phyloP scores from a whole-genome alignment of 2,888 invertebrate species.

The Philhelius pedissequus region DNA sequence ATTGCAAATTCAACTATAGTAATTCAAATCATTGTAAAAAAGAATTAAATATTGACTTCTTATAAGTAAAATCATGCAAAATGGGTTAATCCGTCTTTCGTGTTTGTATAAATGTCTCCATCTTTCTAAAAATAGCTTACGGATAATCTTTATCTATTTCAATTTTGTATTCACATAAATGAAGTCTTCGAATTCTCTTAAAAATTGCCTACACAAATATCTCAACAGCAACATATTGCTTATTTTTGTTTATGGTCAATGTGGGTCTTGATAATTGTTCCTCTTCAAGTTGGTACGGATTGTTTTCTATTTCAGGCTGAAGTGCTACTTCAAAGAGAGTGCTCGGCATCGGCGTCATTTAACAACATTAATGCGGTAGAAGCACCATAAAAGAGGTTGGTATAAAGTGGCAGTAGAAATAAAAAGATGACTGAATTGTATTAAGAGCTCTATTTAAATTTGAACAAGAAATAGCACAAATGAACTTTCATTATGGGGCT shows the following conservation, averaged over 20 bases:
- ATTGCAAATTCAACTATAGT: too few relatives aligned
- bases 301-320: not conserved
- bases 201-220: too few relatives aligned
- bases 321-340: slow-evolving; percentile 57
- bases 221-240: slow-evolving; percentile 20
- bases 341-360: slow-evolving; percentile 52
- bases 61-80: too few relatives aligned
- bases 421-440: slow-evolving; percentile 32
- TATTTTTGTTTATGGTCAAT: slow-evolving; percentile 18
- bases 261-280: not conserved
- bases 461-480: slow-evolving; percentile 12
- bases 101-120: too few relatives aligned
- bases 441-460: slow-evolving; percentile 49
- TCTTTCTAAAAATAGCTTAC: too few relatives aligned
- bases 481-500: slow-evolving; percentile 23
- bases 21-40: too few relatives aligned
- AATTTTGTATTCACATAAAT: too few relatives aligned
- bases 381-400: slow-evolving; percentile 13
- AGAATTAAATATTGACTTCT: too few relatives aligned
- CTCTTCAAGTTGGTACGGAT: not conserved
- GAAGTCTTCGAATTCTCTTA: too few relatives aligned
- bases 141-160: too few relatives aligned
- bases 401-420: slow-evolving; percentile 1
- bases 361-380: slow-evolving; percentile 40
- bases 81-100: too few relatives aligned